Evolutionary conservation across 2,888 invertebrate genomes (phyloP), one percentile per base, ranked within the genome.

Genomic region (Amphimallon solstitiale): DNA sequence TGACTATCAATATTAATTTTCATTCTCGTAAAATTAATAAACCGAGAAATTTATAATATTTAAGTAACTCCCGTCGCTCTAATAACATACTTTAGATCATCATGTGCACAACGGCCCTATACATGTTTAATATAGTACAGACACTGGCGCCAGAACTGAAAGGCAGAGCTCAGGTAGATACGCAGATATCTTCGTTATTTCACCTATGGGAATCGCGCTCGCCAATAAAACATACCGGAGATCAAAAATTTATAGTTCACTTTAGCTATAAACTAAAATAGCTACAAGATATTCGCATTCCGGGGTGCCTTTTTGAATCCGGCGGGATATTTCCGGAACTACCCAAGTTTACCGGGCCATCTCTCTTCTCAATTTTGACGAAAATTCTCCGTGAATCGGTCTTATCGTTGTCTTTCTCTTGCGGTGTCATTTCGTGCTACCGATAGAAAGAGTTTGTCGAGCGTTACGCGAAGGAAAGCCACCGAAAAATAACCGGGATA

Each of bases 151-250:
- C 17, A 48, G 46, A 21, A 48, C 19, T 48, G 21, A 21, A 48
- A 48, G 2, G 6, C 46, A 2, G 46, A 3, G 12, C 21, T 19
- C 46, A 3, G 46, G 9, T 19, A 21, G 19, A 9, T 6, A 15
- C 46, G n/a, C 19, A 7, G 10, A 21, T 48, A 21, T 48, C 15
- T 12, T 14, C n/a, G 34, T 79, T 79, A 80, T 79, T 75, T 76
- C 72, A 77, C 80, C 79, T 77, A 67, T 70, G 79, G 77, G 80
- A 79, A 69, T 38, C 29, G 34, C 71, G 21, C 69, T 60, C 68
- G 71, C 78, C 79, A 78, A 79, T 80, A 80, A 80, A 80, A 79
- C 78, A 77, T 76, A 75, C 74, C 75, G 74, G 75, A 75, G 75
- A 78, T 77, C 77, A 76, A 74, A 78, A 78, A 79, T 79, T 78